A percentile compares a stretch with the other conserved stretches of the same genome.
These are phyloP conservation scores for Menidia menidia DNA, from an alignment of 2,797 vertebrate genomes.

Conservation along the genomic window DNA sequence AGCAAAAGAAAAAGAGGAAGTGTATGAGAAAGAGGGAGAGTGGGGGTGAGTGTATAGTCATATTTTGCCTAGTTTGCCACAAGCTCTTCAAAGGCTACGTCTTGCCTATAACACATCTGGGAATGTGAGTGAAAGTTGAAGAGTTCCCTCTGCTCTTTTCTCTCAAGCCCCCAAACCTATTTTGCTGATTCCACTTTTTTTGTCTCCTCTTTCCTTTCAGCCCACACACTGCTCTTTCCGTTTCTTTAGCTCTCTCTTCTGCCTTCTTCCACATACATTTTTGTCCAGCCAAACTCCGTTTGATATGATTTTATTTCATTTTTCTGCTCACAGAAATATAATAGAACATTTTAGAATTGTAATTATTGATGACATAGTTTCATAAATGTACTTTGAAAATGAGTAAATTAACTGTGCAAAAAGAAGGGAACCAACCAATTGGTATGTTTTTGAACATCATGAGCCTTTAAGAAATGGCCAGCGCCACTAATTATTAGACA, in stretches of 20 bases:
- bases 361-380: conserved; percentile 37
- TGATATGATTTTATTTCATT: conserved; percentile 50
- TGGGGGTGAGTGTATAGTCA: conserved; percentile 52
- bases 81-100: conserved; percentile 83
- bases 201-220: conserved; percentile 19
- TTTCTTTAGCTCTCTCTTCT: conserved; percentile 5
- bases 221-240: conserved; percentile 17
- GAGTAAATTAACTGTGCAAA: conserved; percentile 2
- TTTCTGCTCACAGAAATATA: conserved; percentile 40
- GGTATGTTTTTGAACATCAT: conserved; percentile 36
- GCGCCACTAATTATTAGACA: conserved; percentile 49
- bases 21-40: conserved; percentile 45
- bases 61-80: conserved; percentile 77
- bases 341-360: conserved; percentile 43
- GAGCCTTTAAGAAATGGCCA: conserved; percentile 59
- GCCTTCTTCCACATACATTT: conserved; percentile 44
- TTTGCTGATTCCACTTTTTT: conserved; percentile 64
- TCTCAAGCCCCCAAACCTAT: conserved; percentile 52
- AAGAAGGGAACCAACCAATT: conserved; percentile 18
- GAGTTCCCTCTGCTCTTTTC: conserved; percentile 75
- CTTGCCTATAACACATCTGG: conserved; percentile 83
- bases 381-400: conserved; percentile 4
- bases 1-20: conserved; percentile 55
- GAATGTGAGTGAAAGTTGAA: conserved; percentile 83
- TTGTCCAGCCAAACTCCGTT: conserved; percentile 61